These are phyloP conservation scores for Tyto alba DNA, from an alignment of 2,113 vertebrate genomes.

Conservation along the genomic window DNA sequence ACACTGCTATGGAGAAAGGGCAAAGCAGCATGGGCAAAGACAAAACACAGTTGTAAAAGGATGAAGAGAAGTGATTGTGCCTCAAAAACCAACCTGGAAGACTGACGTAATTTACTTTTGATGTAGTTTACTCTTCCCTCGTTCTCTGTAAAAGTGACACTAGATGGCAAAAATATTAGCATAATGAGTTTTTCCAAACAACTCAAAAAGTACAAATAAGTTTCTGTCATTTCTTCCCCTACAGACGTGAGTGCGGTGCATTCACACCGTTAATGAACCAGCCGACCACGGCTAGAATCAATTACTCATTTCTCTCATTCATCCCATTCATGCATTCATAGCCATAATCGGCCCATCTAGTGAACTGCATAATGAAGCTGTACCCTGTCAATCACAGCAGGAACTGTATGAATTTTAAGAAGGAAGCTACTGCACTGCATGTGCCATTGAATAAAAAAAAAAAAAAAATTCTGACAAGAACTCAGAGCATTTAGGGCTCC, in stretches of 20 bases:
- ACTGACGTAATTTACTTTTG: background rate
- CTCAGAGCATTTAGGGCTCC: conserved; percentile 50
- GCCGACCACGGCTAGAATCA: conserved; percentile 79
- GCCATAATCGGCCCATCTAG: conserved; percentile 71
- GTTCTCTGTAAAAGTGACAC: background rate
- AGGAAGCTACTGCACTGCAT: conserved; percentile 44
- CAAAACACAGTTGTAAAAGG: background rate
- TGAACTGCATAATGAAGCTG: conserved; percentile 73
- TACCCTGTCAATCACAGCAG: conserved; percentile 75
- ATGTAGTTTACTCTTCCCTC: conserved; percentile 30
- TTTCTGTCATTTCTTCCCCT: conserved; percentile 2
- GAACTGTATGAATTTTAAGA: conserved; percentile 66
- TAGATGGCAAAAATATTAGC: conserved; percentile 1
- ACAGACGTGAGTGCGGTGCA: background rate
- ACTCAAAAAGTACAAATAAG: conserved; percentile 1
- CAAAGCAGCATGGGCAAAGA: background rate
- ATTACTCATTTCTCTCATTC: conserved; percentile 78
- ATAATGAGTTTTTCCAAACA: conserved; percentile 45
- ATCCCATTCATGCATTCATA: conserved; percentile 76
- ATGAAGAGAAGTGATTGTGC: conserved; percentile 12
- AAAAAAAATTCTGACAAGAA: conserved; percentile 51
- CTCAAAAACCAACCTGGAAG: conserved; percentile 5
- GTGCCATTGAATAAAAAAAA: conserved; percentile 71
- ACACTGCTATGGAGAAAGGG: background rate
- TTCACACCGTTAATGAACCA: conserved; percentile 79